Evolutionary conservation across 2,888 invertebrate species (phyloP).

Genomic region (Archips xylosteana): DNA sequence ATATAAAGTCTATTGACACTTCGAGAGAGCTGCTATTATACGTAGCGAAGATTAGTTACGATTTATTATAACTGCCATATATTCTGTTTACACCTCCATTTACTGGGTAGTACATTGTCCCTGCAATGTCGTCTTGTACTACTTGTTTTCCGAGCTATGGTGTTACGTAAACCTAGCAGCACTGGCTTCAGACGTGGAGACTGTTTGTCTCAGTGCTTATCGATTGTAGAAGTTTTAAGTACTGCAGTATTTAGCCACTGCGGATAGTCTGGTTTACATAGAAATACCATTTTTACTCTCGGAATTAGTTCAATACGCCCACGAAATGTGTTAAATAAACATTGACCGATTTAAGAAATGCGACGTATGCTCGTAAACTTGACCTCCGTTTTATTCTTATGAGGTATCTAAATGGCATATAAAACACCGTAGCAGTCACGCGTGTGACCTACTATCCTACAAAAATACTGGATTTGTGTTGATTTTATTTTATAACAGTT

Average conservation of each 20-base stretch:
- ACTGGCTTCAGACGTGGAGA: constrained; percentile 16
- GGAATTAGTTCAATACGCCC: neutral
- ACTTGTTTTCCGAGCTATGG: constrained; percentile 18
- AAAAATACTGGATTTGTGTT: neutral
- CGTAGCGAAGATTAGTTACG: constrained; percentile 9
- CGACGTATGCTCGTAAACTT: neutral
- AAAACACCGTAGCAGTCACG: too few species aligned
- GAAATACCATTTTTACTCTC: neutral
- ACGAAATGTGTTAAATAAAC: neutral
- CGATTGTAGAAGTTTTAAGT: constrained; percentile 39
- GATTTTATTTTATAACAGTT: too few species aligned
- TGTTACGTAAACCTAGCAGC: constrained; percentile 33
- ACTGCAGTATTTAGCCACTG: constrained; percentile 33
- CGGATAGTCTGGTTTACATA: constrained; percentile 29
- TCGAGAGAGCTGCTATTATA: neutral
- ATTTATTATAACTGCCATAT: constrained; percentile 2
- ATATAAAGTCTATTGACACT: constrained; percentile 20
- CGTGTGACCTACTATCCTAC: neutral
- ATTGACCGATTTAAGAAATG: neutral
- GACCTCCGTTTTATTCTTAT: neutral
- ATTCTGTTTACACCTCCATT: neutral
- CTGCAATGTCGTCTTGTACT: neutral
- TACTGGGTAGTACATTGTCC: neutral
- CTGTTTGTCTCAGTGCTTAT: constrained; percentile 37
- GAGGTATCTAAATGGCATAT: neutral